Conservation (phyloP, 2,888 invertebrate species). For the Paralinhomoeus sp. region DNA sequence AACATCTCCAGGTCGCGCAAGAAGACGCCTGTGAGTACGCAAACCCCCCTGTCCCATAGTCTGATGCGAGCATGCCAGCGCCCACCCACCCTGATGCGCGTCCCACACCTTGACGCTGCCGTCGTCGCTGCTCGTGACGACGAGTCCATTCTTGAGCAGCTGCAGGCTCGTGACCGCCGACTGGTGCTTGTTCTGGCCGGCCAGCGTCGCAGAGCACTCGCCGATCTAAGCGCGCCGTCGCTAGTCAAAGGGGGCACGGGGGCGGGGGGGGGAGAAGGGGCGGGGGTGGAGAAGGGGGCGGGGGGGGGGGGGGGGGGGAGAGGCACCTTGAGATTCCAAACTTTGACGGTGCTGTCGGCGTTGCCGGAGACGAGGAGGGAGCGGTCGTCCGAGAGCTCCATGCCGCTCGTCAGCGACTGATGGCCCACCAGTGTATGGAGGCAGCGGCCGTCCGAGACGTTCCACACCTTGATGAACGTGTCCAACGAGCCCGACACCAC, state of each 20-base stretch:
- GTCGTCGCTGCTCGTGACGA: slow-evolving; percentile 95
- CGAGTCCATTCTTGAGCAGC: slow-evolving; percentile 57
- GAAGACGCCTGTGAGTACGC: slow-evolving; percentile 43
- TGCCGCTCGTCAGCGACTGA: slow-evolving; percentile 72
- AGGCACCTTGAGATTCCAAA: slow-evolving; percentile 93
- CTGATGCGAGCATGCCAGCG: too few species aligned
- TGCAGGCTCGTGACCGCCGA: slow-evolving; percentile 84
- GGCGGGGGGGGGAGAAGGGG: too few species aligned
- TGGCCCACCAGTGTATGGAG: slow-evolving; percentile 90
- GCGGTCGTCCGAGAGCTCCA: slow-evolving; percentile 79
- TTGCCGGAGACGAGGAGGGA: slow-evolving; percentile 93
- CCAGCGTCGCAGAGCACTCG: slow-evolving; percentile 76
- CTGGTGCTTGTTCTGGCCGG: slow-evolving; percentile 65
- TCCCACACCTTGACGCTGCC: slow-evolving; percentile 99
- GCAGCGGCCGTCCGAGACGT: slow-evolving; percentile 67
- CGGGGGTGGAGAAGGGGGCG: too few species aligned
- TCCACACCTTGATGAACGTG: slow-evolving; percentile 80
- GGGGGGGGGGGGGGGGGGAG: too few species aligned
- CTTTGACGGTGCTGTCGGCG: slow-evolving; percentile 95
- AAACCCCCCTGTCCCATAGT: neutral
- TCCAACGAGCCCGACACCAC: slow-evolving; percentile 94
- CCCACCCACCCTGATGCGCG: slow-evolving; percentile 37
- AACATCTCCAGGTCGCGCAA: slow-evolving; percentile 79
- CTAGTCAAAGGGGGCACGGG: too few species aligned
- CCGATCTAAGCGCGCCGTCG: too few species aligned